A percentile compares a stretch with the other conserved stretches of the same genome.
These are phyloP conservation scores for Drosophila greeni DNA, from an alignment of 2,888 invertebrate genomes.

Conservation along the genomic window DNA sequence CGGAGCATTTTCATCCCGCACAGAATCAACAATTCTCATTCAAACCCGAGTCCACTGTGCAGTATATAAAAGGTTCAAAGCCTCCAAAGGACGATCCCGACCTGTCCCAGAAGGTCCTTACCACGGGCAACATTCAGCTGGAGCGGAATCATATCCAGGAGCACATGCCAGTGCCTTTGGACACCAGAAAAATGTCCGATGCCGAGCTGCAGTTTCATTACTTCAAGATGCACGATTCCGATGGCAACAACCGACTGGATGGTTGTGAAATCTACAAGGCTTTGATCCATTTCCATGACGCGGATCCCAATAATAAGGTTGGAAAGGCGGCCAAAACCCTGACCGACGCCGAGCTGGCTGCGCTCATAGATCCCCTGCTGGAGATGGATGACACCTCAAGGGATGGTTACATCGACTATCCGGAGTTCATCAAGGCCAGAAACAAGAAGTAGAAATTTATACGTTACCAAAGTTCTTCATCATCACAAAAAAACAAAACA, in stretches of 20 bases:
- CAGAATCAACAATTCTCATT: constrained; percentile 25
- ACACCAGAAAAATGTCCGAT: constrained; percentile 95
- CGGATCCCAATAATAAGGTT: constrained; percentile 83
- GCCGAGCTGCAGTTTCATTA: constrained; percentile 98
- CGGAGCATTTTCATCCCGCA: too few relatives aligned
- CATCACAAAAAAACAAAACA: neutral
- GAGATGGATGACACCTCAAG: constrained; percentile 92
- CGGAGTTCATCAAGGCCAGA: constrained; percentile 94
- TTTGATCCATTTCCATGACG: constrained; percentile 96
- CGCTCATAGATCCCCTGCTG: constrained; percentile 94
- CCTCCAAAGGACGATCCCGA: too few relatives aligned
- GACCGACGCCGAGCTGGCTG: constrained; percentile 89
- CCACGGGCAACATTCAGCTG: constrained; percentile 87
- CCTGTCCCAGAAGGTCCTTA: constrained; percentile 81
- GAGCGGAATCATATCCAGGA: constrained; percentile 95
- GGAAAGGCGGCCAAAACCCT: constrained; percentile 94
- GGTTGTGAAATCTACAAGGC: constrained; percentile 97
- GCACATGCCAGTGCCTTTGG: constrained; percentile 95
- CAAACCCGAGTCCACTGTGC: neutral
- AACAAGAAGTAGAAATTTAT: constrained; percentile 81
- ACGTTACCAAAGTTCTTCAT: neutral
- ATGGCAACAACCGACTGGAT: constrained; percentile 96
- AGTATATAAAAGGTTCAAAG: too few relatives aligned
- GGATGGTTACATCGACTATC: constrained; percentile 96
- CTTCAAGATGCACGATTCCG: constrained; percentile 98